phyloP scores from a whole-genome alignment of 92 coral and sea anemone genomes.

The Anthopleura xanthogrammica region DNA sequence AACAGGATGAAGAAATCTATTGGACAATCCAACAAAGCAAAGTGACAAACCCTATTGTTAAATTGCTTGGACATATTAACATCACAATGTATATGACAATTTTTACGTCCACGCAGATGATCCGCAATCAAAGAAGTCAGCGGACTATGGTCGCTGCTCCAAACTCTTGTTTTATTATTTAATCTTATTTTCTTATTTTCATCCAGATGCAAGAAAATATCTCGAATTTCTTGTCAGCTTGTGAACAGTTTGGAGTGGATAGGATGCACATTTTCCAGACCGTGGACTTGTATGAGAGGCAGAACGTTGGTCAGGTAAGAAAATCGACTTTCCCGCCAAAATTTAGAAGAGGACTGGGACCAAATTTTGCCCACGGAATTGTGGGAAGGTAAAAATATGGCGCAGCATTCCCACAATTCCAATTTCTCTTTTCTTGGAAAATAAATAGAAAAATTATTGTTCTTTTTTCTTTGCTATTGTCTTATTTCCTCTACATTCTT shows the following conservation, averaged over 20 bases:
- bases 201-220: slow-evolving; percentile 89
- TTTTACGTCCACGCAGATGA: too few relatives aligned
- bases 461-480: background rate
- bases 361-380: background rate
- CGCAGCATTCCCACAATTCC: background rate
- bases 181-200: background rate
- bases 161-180: background rate
- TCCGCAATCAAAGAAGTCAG: too few relatives aligned
- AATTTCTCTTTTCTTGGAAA: too few relatives aligned
- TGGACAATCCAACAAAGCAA: too few relatives aligned
- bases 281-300: slow-evolving; percentile 88
- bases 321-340: background rate
- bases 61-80: too few relatives aligned
- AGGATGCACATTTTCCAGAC: slow-evolving; percentile 85
- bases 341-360: background rate
- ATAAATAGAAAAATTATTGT: too few relatives aligned
- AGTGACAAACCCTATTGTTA: too few relatives aligned
- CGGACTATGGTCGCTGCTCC: too few relatives aligned
- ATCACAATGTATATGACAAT: too few relatives aligned
- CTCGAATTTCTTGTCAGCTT: slow-evolving; percentile 63
- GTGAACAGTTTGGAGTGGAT: slow-evolving; percentile 53
- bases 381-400: too few relatives aligned
- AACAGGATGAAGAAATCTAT: too few relatives aligned
- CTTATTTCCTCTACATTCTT: background rate
- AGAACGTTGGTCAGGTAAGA: slow-evolving; percentile 72